Evolutionary conservation across 2,113 vertebrate genomes (phyloP), one percentile per base, ranked within the genome.

Genomic region (Tetraodon nigroviridis): DNA sequence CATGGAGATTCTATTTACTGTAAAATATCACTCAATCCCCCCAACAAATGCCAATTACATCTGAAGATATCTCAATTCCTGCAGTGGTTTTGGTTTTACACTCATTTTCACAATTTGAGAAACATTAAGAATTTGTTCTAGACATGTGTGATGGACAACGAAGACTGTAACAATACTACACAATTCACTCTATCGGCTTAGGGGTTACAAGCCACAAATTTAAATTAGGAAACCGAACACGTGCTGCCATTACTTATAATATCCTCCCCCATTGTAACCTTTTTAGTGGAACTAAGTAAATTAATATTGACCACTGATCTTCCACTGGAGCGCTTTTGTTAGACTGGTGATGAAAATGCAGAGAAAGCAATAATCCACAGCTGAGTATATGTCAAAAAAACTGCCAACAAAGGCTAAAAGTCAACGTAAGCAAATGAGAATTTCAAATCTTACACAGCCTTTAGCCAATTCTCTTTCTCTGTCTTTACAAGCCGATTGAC

Each of bases 251-350:
- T 80, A 81, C 83, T 87, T 74, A 61, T 55, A 71, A 81, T 69
- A 56, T 47, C 67, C 66, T 64, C 79, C 78, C 75, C 75, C 63
- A 65, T 57, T 62, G 52, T 61, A 63, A 76, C 61, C 58, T 51
- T 70, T 29, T 84, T 82, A 77, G 70, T 75, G 62, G 51, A 52
- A 64, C 69, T 70, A 71, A 84, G 80, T 90, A 69, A 88, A 90
- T 90, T 89, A 89, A 89, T 86, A 90, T 90, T 89, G 88, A 90
- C 86, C 80, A 75, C 71, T 77, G 75, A 81, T 79, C 59, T 69
- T 69, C 76, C 79, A 81, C 29, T 11, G 7, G 69, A 86, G 73
- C 80, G 69, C 48, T 60, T 55, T 62, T 83, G 86, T 16, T 85
- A 75, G 82, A 66, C 8, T 48, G 58, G 55, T 84, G 84, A 89